Base-by-base conservation (phyloP, 2,888 invertebrate species). In the Watsonalla binaria region DNA sequence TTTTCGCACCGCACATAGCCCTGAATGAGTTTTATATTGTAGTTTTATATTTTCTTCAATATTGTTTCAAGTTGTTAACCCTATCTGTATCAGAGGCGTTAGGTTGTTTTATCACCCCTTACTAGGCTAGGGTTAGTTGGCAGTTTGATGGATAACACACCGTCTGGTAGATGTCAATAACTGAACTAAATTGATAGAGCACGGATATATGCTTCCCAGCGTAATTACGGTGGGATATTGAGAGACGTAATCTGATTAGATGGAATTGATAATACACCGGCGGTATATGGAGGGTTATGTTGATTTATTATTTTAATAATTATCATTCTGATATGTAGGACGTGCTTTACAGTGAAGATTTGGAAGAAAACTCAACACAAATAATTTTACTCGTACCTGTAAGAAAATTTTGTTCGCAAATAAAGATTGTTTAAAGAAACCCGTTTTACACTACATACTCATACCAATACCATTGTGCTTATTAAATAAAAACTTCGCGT, bases 181-280 rank as follows among this genome's bases (percentile, higher is more conserved):
- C 72, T 68, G 68, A 73, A 69, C 74, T 70, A 82, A 82, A 85
- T 85, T 87, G 87, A 87, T 88, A 85, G 83, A 86, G 81, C 80
- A 79, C 80, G 80, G 76, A 67, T 60, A 62, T 55, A 42, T 48
- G 57, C 58, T 60, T 58, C 60, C 62, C 53, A 48, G 51, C 51
- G 46, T 39, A 37, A 56, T 53, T 51, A 56, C 46, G 24, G 49
- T 39, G 42, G 57, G 37, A 42, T 48, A 45, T 45, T 49, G 48
- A 37, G 53, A 51, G 51, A 53, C 48, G 14, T 14, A 39, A 37
- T 49, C 49, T 37, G 37, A 49, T 49, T 49, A 37, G 49, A 49
- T 39, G 49, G 49, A 13, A 11, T 49, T 14, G 49, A 37, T 49
- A 49, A 49, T 49, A 15, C 37, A 49, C 49, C 11, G 14, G 8